These are phyloP conservation scores for Dryas iulia DNA, from an alignment of 1,140 invertebrate genomes.

Conservation along the genomic window DNA sequence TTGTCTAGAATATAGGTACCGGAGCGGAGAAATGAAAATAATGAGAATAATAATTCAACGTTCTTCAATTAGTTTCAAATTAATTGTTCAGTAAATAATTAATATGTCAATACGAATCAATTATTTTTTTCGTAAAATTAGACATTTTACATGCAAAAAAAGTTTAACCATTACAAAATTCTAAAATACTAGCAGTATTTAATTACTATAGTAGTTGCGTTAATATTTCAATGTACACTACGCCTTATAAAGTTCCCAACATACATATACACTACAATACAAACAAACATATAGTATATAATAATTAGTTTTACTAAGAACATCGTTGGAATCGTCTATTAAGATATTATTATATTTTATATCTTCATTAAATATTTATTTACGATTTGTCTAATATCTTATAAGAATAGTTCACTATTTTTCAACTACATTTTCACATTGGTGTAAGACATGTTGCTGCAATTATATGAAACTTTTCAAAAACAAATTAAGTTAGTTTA, in stretches of 20 bases:
- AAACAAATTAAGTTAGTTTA: too few relatives aligned
- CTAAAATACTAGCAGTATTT: too few relatives aligned
- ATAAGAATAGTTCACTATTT: neutral
- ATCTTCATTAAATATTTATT: constrained; percentile 11
- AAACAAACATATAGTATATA: neutral
- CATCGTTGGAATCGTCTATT: constrained; percentile 15
- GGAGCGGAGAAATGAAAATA: too few relatives aligned
- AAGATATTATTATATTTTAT: constrained; percentile 9
- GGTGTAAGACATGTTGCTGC: neutral
- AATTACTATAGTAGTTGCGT: neutral
- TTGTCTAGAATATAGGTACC: too few relatives aligned
- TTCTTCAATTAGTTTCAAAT: too few relatives aligned
- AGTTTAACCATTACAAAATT: too few relatives aligned
- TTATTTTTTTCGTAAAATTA: too few relatives aligned
- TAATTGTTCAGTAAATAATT: too few relatives aligned
- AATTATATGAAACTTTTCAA: too few relatives aligned
- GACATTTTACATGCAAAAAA: too few relatives aligned
- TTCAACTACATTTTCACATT: neutral
- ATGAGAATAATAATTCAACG: too few relatives aligned
- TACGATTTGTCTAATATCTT: constrained; percentile 16
- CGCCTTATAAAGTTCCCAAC: constrained; percentile 4
- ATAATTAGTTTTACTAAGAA: constrained; percentile 8
- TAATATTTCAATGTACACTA: constrained; percentile 15
- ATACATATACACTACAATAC: neutral
- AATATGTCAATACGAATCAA: too few relatives aligned